A percentile compares a stretch with the other conserved stretches of the same genome.
Evolutionary conservation across 2,113 vertebrate genomes (phyloP).

Genomic region (Taxidea taxus): DNA sequence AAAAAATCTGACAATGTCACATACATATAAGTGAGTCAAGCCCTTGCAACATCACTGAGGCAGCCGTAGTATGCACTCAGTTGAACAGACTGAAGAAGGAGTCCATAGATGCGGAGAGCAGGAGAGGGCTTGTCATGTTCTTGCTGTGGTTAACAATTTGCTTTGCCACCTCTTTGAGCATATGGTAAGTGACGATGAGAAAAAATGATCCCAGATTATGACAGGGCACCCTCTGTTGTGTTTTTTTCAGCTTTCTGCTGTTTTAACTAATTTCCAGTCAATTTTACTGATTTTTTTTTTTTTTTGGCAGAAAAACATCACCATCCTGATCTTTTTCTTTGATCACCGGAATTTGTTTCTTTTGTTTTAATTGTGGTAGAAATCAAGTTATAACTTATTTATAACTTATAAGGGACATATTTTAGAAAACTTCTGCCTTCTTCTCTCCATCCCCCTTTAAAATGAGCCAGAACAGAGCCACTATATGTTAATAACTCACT

Average conservation of each 20-base stretch:
- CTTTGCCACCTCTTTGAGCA: not conserved
- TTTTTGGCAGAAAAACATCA: slow-evolving; percentile 14
- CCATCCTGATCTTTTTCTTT: not conserved
- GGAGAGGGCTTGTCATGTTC: fast-evolving
- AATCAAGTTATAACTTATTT: not conserved
- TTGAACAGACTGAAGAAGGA: not conserved
- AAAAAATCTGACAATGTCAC: not conserved
- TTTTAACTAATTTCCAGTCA: not conserved
- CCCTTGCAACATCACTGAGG: not conserved
- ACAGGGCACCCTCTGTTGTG: not conserved
- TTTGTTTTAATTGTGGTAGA: slow-evolving; percentile 35
- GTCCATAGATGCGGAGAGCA: not conserved
- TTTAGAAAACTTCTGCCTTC: not conserved
- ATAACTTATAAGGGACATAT: not conserved
- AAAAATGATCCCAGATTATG: not conserved
- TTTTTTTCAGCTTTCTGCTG: slow-evolving; percentile 47
- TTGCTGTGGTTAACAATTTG: not conserved
- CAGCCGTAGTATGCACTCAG: not conserved
- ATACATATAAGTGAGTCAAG: not conserved
- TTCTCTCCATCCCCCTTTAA: not conserved
- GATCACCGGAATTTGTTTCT: slow-evolving; percentile 49
- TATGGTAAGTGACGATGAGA: not conserved
- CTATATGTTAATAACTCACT: not conserved
- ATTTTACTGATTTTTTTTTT: slow-evolving; percentile 52
- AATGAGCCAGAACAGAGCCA: not conserved